phyloP scores from a whole-genome alignment of 2,113 vertebrate species.

The Proteles cristata region DNA sequence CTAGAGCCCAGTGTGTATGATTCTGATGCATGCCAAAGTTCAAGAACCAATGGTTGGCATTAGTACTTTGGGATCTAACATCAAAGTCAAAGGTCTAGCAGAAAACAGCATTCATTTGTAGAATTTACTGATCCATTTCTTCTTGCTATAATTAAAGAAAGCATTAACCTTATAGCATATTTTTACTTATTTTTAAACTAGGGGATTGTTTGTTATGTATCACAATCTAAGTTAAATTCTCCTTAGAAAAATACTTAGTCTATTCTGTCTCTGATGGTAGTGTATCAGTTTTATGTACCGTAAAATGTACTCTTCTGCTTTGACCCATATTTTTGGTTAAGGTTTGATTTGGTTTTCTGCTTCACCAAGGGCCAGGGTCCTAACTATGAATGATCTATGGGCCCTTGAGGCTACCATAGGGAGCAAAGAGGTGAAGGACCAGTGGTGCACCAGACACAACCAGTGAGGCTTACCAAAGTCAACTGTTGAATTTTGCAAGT shows the following conservation, averaged over 20 bases:
- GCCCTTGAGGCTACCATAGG: background rate
- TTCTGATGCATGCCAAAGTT: background rate
- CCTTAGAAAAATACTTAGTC: background rate
- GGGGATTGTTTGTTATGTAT: background rate
- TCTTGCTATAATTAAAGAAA: background rate
- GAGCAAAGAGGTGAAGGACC: background rate
- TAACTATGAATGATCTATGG: background rate
- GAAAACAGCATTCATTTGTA: background rate
- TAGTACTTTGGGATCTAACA: background rate
- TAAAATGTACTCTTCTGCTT: background rate
- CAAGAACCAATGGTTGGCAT: background rate
- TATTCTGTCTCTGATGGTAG: background rate
- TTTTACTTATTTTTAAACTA: background rate
- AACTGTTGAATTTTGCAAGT: background rate
- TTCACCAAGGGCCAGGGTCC: background rate
- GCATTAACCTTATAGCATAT: background rate
- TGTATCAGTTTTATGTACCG: background rate
- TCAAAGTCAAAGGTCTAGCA: background rate
- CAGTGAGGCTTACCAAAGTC: background rate
- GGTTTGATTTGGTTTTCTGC: background rate
- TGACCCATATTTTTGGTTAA: background rate
- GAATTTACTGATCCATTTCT: background rate
- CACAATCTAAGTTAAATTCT: background rate
- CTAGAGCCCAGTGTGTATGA: background rate
- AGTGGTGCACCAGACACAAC: background rate